A percentile compares a stretch with the other conserved stretches of the same genome.
phyloP scores from a whole-genome alignment of 2,888 invertebrate genomes.

The Tethea ocularis region DNA sequence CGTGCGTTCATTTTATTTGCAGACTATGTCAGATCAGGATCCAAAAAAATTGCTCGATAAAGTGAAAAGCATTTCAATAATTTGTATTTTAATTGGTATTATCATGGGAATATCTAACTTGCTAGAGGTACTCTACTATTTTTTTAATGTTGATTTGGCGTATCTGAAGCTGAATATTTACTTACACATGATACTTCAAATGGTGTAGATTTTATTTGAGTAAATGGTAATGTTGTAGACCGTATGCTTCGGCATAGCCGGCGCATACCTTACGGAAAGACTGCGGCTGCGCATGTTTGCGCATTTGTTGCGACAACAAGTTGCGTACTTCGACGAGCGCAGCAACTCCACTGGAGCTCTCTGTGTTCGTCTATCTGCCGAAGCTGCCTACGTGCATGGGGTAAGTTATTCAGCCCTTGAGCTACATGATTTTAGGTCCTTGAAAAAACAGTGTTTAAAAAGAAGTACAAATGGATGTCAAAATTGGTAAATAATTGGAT shows the following conservation, averaged over 20 bases:
- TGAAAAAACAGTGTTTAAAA: no score
- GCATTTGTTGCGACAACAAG: slow-evolving; percentile 87
- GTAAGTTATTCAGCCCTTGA: slow-evolving; percentile 63
- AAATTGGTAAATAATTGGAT: no score
- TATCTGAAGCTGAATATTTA: background rate
- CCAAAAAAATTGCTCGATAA: slow-evolving; percentile 42
- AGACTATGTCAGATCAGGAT: slow-evolving; percentile 54
- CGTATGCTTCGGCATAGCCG: slow-evolving; percentile 87
- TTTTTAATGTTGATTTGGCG: background rate
- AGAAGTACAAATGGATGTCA: no score
- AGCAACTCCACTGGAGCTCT: slow-evolving; percentile 88
- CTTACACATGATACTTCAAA: no score
- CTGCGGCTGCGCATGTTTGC: slow-evolving; percentile 86
- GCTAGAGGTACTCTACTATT: slow-evolving; percentile 43
- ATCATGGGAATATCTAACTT: slow-evolving; percentile 49
- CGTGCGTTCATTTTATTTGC: slow-evolving; percentile 21
- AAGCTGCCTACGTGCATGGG: slow-evolving; percentile 89
- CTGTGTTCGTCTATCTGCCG: slow-evolving; percentile 88
- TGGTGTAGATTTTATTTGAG: no score
- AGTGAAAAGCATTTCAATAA: slow-evolving; percentile 41
- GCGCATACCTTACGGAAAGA: slow-evolving; percentile 89
- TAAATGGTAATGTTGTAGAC: slow-evolving; percentile 59
- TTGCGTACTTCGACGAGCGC: slow-evolving; percentile 87
- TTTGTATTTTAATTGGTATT: slow-evolving; percentile 46
- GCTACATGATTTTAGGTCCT: background rate